Conservation (phyloP, 2,888 invertebrate genomes). For the Heteromyza rotundicornis region DNA sequence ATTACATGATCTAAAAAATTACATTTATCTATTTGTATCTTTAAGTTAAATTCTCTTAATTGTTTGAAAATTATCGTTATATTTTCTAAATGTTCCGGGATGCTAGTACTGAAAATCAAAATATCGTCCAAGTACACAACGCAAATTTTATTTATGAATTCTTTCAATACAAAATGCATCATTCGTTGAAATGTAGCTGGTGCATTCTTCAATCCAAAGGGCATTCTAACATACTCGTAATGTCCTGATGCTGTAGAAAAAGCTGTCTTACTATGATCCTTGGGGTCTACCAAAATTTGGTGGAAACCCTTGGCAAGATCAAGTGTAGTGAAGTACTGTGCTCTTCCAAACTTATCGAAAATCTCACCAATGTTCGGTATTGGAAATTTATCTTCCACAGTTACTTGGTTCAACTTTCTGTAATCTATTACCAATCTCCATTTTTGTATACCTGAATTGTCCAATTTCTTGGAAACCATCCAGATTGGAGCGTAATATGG, state of each 20-base stretch:
- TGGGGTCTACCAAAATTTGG: conserved; percentile 29
- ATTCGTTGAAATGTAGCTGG: conserved; percentile 23
- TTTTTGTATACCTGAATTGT: conserved; percentile 24
- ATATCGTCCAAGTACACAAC: conserved; percentile 23
- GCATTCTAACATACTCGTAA: conserved; percentile 25
- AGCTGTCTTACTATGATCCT: conserved; percentile 32
- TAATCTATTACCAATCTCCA: conserved; percentile 27
- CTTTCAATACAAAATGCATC: conserved; percentile 15
- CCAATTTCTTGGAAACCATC: conserved; percentile 44
- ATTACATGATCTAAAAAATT: too few species aligned
- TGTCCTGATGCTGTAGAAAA: conserved; percentile 31
- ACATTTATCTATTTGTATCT: too few species aligned
- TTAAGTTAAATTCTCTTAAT: too few species aligned
- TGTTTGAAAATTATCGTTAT: too few species aligned
- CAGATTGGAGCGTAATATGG: conserved; percentile 41
- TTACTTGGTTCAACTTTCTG: conserved; percentile 25
- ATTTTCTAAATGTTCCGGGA: conserved; percentile 22
- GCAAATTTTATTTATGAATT: conserved; percentile 14
- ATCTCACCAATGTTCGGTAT: conserved; percentile 33
- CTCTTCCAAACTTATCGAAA: conserved; percentile 38
- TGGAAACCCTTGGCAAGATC: conserved; percentile 37
- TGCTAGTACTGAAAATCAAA: conserved; percentile 28
- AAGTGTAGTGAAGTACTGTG: conserved; percentile 29
- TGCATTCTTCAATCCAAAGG: conserved; percentile 15
- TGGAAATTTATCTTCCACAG: conserved; percentile 26